These are phyloP conservation scores for Amphiura filiformis DNA, from an alignment of 35 echinoderm and acorn worm species.

Conservation along the genomic window DNA sequence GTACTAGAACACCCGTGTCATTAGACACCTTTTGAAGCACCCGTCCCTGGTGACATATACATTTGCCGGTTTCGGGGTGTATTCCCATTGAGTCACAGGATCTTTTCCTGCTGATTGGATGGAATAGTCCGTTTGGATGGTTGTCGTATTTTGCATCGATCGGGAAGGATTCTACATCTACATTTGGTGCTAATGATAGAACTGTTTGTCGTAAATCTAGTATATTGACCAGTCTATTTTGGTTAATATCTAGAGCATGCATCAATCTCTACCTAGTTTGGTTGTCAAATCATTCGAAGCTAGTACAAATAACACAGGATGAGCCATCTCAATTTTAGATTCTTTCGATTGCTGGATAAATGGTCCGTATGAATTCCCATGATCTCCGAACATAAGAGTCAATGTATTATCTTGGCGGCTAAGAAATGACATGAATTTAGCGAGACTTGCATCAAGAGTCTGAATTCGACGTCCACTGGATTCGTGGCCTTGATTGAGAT, in stretches of 20 bases:
- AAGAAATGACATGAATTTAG: slow-evolving; percentile 54
- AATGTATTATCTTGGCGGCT: slow-evolving; percentile 51
- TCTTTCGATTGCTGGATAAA: slow-evolving; percentile 62
- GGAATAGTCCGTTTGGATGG: not conserved
- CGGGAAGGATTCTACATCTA: not conserved
- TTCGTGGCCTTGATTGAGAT: slow-evolving; percentile 68
- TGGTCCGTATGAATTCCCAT: slow-evolving; percentile 73
- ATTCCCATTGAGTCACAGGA: not conserved
- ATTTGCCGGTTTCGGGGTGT: not conserved
- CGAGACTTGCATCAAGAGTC: slow-evolving; percentile 47
- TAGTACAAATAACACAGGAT: slow-evolving; percentile 71
- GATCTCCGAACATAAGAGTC: slow-evolving; percentile 78
- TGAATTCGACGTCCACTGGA: slow-evolving; percentile 55
- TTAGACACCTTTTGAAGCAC: too few relatives aligned
- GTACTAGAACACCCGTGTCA: too few relatives aligned
- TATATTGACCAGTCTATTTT: slow-evolving; percentile 66
- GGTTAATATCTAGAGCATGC: slow-evolving; percentile 41
- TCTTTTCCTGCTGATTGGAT: not conserved
- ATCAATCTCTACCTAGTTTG: slow-evolving; percentile 23
- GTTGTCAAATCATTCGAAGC: slow-evolving; percentile 37
- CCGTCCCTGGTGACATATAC: not conserved
- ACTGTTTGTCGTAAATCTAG: slow-evolving; percentile 74
- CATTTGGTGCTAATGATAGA: slow-evolving; percentile 17
- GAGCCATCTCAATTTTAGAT: slow-evolving; percentile 76
- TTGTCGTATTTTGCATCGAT: not conserved